These are phyloP conservation scores for Larimichthys polyactis DNA, from an alignment of 2,113 vertebrate species.

Conservation along the genomic window DNA sequence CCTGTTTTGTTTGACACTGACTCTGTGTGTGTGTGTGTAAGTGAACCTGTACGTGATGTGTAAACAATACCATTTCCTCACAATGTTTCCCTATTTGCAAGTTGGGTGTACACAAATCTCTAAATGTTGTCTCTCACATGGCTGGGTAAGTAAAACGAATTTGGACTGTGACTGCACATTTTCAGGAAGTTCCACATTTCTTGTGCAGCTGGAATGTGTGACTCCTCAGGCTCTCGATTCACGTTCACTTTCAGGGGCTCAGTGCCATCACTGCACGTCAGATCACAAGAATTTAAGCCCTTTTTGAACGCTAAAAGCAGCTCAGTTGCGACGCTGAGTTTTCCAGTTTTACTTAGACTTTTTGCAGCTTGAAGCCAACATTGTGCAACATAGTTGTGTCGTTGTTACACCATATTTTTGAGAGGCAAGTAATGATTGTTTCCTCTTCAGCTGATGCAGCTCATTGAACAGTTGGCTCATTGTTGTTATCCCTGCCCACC, in stretches of 20 bases:
- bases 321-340: not conserved
- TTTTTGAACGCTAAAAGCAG: not conserved
- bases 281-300: not conserved
- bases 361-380: not conserved
- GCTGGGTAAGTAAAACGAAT: constrained; percentile 38
- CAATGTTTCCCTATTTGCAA: constrained; percentile 11
- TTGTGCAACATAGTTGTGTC: not conserved
- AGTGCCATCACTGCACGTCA: not conserved
- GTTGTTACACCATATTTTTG: not conserved
- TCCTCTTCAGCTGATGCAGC: constrained; percentile 45
- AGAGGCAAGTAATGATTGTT: constrained; percentile 27
- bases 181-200: constrained; percentile 40
- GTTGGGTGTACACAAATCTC: not conserved
- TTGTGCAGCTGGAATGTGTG: constrained; percentile 50
- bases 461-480: constrained; percentile 47
- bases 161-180: constrained; percentile 57
- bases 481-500: constrained; percentile 52
- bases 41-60: constrained; percentile 3
- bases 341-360: not conserved
- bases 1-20: not conserved
- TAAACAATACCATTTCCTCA: constrained; percentile 3
- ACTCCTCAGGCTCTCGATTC: constrained; percentile 19
- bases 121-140: constrained; percentile 53
- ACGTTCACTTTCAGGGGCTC: not conserved
- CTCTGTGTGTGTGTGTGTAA: not conserved